Percentiles rank a stretch among this genome's conserved stretches.
Conservation (phyloP, 2,888 invertebrate species). For the Dendrolimus pini region DNA sequence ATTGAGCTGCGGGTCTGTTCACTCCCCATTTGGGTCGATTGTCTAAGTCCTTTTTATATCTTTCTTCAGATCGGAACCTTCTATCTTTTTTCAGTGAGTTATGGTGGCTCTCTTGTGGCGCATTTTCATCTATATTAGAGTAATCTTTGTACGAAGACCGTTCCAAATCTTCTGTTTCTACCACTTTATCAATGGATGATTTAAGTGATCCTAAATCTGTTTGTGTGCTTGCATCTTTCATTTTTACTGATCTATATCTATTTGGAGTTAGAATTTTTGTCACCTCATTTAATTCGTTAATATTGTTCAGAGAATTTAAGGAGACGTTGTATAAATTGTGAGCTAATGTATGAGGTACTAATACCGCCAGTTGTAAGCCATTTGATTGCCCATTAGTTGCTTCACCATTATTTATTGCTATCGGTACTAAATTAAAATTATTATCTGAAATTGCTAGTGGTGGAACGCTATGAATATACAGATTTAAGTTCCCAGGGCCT, state of each 20-base stretch:
- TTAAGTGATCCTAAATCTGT: constrained; percentile 67
- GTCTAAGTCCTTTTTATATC: constrained; percentile 75
- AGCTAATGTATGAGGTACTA: constrained; percentile 71
- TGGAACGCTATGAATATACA: constrained; percentile 63
- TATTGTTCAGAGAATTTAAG: constrained; percentile 59
- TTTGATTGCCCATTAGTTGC: constrained; percentile 55
- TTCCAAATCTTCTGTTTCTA: constrained; percentile 49
- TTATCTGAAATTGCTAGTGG: constrained; percentile 57
- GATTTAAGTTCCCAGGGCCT: constrained; percentile 55
- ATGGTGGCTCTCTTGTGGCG: constrained; percentile 66
- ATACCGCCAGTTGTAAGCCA: constrained; percentile 77
- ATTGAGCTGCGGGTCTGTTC: constrained; percentile 86
- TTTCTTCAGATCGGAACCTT: constrained; percentile 70
- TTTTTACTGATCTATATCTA: constrained; percentile 63
- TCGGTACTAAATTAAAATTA: constrained; percentile 63
- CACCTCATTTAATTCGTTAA: constrained; percentile 43
- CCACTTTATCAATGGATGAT: constrained; percentile 40
- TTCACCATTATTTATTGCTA: constrained; percentile 58
- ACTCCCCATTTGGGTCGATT: constrained; percentile 86
- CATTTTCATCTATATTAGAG: constrained; percentile 67
- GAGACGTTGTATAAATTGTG: constrained; percentile 62
- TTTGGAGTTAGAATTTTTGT: constrained; percentile 60
- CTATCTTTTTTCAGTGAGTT: constrained; percentile 70
- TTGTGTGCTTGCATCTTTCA: constrained; percentile 82
- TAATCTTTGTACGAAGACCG: constrained; percentile 72